phyloP scores from a whole-genome alignment of 92 coral and sea anemone genomes.

The Meandrina meandrites region DNA sequence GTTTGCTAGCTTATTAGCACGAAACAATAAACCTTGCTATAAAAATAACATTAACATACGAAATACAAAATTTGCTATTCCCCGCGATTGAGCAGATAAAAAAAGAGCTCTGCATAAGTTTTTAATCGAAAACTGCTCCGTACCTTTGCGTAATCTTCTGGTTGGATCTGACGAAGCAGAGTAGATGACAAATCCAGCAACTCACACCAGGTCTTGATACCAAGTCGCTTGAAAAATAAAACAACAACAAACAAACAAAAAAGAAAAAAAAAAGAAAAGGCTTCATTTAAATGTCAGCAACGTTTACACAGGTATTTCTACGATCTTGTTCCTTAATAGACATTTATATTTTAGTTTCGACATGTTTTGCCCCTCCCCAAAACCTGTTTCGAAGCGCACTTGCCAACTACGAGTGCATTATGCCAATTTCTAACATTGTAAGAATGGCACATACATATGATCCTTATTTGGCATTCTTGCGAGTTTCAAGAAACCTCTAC shows the following conservation, averaged over 20 bases:
- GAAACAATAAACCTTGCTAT: background rate
- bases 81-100: too few relatives aligned
- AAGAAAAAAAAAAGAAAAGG: too few relatives aligned
- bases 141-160: slow-evolving; percentile 80
- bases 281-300: background rate
- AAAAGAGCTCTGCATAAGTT: too few relatives aligned
- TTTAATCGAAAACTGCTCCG: too few relatives aligned
- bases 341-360: background rate
- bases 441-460: background rate
- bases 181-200: slow-evolving; percentile 63
- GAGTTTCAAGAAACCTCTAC: background rate
- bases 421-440: background rate
- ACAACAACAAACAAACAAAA: too few relatives aligned
- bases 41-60: background rate
- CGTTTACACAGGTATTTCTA: background rate
- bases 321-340: background rate
- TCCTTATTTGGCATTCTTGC: background rate
- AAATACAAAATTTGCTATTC: too few relatives aligned
- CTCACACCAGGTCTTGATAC: slow-evolving; percentile 42
- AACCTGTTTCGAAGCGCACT: background rate
- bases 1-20: background rate
- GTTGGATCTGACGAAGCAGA: slow-evolving; percentile 65
- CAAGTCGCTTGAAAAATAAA: slow-evolving; percentile 3
- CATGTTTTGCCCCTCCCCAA: background rate
- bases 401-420: background rate